Evolutionary conservation across 2,797 vertebrate genomes (phyloP).

Genomic region (Sphenopsis melanotis): DNA sequence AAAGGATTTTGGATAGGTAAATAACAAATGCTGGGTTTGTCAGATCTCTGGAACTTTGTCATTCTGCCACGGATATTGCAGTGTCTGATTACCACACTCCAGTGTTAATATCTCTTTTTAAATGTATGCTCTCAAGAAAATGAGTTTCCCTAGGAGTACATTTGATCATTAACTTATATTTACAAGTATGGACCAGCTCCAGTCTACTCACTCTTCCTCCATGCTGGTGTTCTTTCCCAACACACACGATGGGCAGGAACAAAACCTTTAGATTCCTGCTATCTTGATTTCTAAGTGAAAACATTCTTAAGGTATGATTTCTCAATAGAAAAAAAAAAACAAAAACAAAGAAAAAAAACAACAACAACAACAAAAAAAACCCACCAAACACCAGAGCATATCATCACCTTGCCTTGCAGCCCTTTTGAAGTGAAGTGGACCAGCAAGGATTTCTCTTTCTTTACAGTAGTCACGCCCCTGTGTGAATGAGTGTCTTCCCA

Average conservation of each 20-base stretch:
- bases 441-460: neutral
- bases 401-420: neutral
- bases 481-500: neutral
- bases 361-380: no score
- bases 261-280: neutral
- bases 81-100: neutral
- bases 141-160: neutral
- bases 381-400: neutral
- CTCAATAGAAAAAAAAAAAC: neutral
- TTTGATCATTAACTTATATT: neutral
- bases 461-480: neutral
- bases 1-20: neutral
- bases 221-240: neutral
- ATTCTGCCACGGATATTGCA: neutral
- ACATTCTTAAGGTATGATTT: neutral
- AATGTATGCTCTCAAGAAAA: neutral
- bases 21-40: constrained; percentile 10
- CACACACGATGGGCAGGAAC: neutral
- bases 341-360: neutral
- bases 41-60: neutral
- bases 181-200: neutral
- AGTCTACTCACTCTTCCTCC: neutral
- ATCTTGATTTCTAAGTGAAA: neutral
- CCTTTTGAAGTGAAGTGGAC: neutral
- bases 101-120: neutral